phyloP scores from a whole-genome alignment of 2,113 vertebrate genomes.

The Alligator sinensis region DNA sequence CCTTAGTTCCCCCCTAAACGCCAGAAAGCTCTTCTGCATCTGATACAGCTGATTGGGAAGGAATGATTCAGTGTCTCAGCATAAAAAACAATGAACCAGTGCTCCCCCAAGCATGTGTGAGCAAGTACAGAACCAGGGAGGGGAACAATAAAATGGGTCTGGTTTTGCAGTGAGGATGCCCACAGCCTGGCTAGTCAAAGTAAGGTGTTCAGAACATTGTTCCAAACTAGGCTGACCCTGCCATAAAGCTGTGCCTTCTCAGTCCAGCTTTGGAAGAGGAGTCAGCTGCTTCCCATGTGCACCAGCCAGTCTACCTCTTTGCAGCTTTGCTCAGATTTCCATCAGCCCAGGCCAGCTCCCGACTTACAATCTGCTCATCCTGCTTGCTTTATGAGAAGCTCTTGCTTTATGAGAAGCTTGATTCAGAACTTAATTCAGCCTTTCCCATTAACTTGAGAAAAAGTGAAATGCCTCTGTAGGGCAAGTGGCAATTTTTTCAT shows the following conservation, averaged over 20 bases:
- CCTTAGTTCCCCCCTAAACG: neutral
- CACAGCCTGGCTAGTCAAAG: too few relatives aligned
- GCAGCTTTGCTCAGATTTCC: neutral
- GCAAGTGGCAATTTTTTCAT: neutral
- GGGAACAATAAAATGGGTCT: too few relatives aligned
- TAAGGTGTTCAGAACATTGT: too few relatives aligned
- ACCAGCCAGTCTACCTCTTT: neutral
- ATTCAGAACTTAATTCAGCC: neutral
- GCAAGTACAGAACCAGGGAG: too few relatives aligned
- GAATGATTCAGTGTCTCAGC: rapidly evolving
- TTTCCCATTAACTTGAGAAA: neutral
- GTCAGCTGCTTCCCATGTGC: neutral
- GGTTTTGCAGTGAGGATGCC: too few relatives aligned
- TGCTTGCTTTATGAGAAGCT: neutral
- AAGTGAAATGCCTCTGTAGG: neutral
- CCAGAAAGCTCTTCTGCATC: neutral
- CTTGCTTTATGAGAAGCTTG: neutral
- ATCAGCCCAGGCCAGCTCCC: neutral
- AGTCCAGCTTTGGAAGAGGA: neutral
- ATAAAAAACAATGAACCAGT: too few relatives aligned
- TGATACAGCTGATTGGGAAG: rapidly evolving
- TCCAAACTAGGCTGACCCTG: too few relatives aligned
- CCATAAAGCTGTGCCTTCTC: neutral
- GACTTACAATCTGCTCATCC: neutral
- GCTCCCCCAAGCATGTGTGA: too few relatives aligned